Evolutionary conservation across 35 echinoderm and acorn worm species (phyloP), one percentile per base, ranked within the genome.

Genomic region (Strongylocentrotus purpuratus): DNA sequence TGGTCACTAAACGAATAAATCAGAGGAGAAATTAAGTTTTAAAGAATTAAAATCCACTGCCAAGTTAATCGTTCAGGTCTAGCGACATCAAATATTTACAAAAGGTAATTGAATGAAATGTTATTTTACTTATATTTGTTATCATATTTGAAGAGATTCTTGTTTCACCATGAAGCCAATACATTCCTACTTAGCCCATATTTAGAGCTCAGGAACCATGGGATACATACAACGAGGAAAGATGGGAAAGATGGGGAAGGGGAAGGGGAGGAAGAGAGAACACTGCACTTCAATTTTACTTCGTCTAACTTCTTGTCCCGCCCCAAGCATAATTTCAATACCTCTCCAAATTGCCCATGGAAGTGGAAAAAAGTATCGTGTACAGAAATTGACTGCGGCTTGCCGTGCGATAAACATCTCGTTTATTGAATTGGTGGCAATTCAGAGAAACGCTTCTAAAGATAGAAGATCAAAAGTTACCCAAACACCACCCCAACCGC

Each of bases 391-490:
- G 87, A 89, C 87, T 89, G 87, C 87, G 87, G 87, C 87, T 41
- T 45, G 33, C 12, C 9, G 87, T 45, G 87, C 31, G 87, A 89
- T 33, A 89, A 89, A 89, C 32, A 89, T 89, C 87, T 33, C 31
- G 13, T 35, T 78, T 78, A 28, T 78, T 78, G 65, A 22, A 89
- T 33, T 45, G 87, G 87, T 89, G 87, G 87, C 87, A 89, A 89
- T 89, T 89, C 87, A 89, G 87, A 89, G 87, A 89, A 89, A 89
- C 20, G 32, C 87, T 33, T 45, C 87, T 45, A 89, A 89, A 89
- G 87, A 89, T 45, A 89, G 87, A 33, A 89, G 87, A 89, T 89
- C 87, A 89, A 89, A 89, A 89, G 87, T 89, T 89, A 89, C 33
- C 87, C 32, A 89, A 89, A 89, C 87, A 89, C 87, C 87, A 89